These are phyloP conservation scores for Cerastoderma edule DNA, from an alignment of 2,888 invertebrate genomes.

Conservation along the genomic window DNA sequence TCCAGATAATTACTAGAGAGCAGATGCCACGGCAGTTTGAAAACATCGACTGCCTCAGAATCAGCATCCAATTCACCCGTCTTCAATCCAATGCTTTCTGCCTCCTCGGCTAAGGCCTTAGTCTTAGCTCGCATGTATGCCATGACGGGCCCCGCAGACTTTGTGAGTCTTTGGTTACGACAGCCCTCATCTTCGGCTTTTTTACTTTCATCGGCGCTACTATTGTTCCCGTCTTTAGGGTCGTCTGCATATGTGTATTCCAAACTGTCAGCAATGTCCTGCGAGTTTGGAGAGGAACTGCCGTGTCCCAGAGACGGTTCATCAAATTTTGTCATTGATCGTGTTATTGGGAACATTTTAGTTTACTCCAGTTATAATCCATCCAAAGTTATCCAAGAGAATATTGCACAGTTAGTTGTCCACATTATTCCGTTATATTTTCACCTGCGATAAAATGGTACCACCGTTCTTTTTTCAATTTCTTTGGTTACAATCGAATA, in stretches of 20 bases:
- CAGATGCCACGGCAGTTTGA: conserved; percentile 22
- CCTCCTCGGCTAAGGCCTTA: conserved; percentile 9
- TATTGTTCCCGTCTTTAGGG: conserved; percentile 60
- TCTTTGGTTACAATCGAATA: too few species aligned
- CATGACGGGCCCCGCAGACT: conserved; percentile 51
- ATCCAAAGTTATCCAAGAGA: not conserved
- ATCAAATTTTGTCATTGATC: conserved; percentile 48
- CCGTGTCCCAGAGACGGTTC: conserved; percentile 19
- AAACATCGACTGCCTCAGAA: conserved; percentile 37
- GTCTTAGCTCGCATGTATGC: conserved; percentile 43
- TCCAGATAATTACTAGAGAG: conserved; percentile 10
- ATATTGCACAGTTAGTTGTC: not conserved
- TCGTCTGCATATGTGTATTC: conserved; percentile 58
- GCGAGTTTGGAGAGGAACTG: not conserved
- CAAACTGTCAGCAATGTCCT: conserved; percentile 27
- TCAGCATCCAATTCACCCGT: not conserved
- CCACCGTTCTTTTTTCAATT: too few species aligned
- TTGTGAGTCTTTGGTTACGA: conserved; percentile 31
- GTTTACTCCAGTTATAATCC: not conserved
- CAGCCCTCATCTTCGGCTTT: conserved; percentile 16
- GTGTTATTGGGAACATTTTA: conserved; percentile 56
- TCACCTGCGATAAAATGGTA: too few species aligned
- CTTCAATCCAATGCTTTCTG: not conserved
- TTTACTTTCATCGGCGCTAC: conserved; percentile 54
- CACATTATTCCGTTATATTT: not conserved